Evolutionary conservation across 2,797 vertebrate genomes (phyloP).

Genomic region (Discoglossus pictus): DNA sequence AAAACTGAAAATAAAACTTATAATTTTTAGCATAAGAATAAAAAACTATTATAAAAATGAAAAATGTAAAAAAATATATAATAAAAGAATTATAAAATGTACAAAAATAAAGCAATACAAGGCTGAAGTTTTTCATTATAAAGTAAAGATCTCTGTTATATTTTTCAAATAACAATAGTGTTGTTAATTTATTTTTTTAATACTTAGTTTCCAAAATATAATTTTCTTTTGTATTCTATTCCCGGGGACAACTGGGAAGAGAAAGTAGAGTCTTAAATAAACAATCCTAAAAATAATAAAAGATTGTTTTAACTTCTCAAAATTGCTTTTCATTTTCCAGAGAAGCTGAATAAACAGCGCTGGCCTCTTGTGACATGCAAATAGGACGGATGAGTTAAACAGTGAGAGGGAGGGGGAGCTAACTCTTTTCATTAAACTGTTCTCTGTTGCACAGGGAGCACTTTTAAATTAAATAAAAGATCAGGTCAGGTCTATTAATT

Average conservation of each 20-base stretch:
- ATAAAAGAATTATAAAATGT: too few relatives aligned
- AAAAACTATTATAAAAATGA: too few relatives aligned
- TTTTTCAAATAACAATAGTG: background rate
- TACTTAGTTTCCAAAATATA: conserved; percentile 54
- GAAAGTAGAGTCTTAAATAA: conserved; percentile 50
- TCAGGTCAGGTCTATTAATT: background rate
- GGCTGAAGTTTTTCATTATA: too few relatives aligned
- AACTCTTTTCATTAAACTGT: conserved; percentile 44
- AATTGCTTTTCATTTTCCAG: conserved; percentile 77
- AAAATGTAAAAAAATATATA: too few relatives aligned
- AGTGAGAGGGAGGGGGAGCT: conserved; percentile 35
- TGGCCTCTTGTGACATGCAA: conserved; percentile 67
- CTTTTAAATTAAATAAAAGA: conserved; percentile 52
- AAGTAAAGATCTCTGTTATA: background rate
- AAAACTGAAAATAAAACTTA: too few relatives aligned
- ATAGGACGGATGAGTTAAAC: conserved; percentile 56
- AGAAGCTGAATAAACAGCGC: conserved; percentile 86
- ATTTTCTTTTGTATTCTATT: conserved; percentile 52
- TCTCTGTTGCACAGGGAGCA: conserved; percentile 29
- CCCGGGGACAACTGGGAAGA: conserved; percentile 48
- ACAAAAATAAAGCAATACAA: too few relatives aligned
- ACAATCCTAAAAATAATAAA: conserved; percentile 78
- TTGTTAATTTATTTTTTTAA: conserved; percentile 9
- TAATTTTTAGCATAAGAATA: too few relatives aligned
- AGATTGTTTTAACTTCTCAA: conserved; percentile 80